These are phyloP conservation scores for Lagorchestes hirsutus DNA, from an alignment of 2,797 vertebrate species.

Conservation along the genomic window DNA sequence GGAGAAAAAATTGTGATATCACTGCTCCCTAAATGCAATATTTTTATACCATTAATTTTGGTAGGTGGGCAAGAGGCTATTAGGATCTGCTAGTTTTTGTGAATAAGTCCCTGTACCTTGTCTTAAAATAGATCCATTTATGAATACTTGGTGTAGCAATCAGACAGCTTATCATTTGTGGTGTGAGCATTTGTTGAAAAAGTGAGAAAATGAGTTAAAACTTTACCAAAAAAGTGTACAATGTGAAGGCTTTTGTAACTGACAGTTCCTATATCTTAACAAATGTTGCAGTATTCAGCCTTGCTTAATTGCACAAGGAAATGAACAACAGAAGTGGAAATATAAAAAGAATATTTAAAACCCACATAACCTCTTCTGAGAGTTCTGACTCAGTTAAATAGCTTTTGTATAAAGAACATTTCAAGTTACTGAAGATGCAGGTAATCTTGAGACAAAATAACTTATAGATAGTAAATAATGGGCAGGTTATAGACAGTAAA, in stretches of 20 bases:
- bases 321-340: constrained; percentile 42
- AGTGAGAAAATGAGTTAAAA: not conserved
- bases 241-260: not conserved
- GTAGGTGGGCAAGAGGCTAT: not conserved
- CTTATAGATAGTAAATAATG: constrained; percentile 36
- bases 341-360: constrained; percentile 72
- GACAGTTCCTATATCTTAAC: constrained; percentile 12
- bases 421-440: constrained; percentile 42
- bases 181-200: not conserved
- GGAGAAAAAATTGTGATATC: not conserved
- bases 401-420: constrained; percentile 29
- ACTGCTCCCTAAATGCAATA: not conserved
- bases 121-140: not conserved
- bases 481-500: not conserved
- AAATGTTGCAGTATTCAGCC: constrained; percentile 40
- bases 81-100: not conserved
- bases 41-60: not conserved
- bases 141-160: not conserved
- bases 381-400: constrained; percentile 33
- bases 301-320: constrained; percentile 51
- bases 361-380: constrained; percentile 10
- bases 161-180: not conserved
- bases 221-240: constrained; percentile 26
- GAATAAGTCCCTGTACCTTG: not conserved
- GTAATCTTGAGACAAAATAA: constrained; percentile 44